Percentiles rank a stretch among this genome's conserved stretches.
Conservation (phyloP, 2,797 vertebrate species). For the Distichodus sexfasciatus region DNA sequence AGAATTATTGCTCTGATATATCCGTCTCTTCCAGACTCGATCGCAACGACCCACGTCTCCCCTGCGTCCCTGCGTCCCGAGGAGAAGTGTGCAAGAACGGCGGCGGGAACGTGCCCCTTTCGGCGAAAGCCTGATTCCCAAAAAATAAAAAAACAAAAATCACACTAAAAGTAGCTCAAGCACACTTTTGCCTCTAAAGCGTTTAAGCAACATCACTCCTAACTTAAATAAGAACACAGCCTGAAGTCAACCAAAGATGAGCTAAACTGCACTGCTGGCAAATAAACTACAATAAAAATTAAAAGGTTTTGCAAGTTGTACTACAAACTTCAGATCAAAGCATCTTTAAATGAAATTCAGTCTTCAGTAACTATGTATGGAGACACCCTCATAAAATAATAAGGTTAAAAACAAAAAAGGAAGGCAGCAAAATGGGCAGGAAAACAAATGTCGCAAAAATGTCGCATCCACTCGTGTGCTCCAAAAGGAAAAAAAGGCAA, state of each 20-base stretch:
- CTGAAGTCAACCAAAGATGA: not conserved
- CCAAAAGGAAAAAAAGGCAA: slow-evolving; percentile 68
- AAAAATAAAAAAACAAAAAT: not conserved
- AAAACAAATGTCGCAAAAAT: slow-evolving; percentile 19
- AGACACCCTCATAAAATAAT: slow-evolving; percentile 53
- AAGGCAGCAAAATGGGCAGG: slow-evolving; percentile 10
- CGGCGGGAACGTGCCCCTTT: not conserved
- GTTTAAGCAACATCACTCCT: slow-evolving; percentile 73
- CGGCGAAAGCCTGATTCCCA: not conserved
- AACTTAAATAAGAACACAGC: slow-evolving; percentile 40
- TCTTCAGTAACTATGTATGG: slow-evolving; percentile 54
- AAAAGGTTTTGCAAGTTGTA: slow-evolving; percentile 58
- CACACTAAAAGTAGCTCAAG: not conserved
- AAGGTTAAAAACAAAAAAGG: slow-evolving; percentile 24
- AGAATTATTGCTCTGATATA: slow-evolving; percentile 81
- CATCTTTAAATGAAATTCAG: slow-evolving; percentile 57
- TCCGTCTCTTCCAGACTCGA: slow-evolving; percentile 51
- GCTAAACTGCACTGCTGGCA: not conserved
- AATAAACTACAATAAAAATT: not conserved
- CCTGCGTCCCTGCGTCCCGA: not conserved
- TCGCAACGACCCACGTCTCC: slow-evolving; percentile 36
- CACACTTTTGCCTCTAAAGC: slow-evolving; percentile 52
- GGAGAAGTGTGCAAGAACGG: not conserved
- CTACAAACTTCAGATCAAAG: slow-evolving; percentile 44
- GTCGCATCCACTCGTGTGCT: slow-evolving; percentile 54